Base-by-base conservation (phyloP, 2,113 vertebrate species). In the Siphamia tubifer region DNA sequence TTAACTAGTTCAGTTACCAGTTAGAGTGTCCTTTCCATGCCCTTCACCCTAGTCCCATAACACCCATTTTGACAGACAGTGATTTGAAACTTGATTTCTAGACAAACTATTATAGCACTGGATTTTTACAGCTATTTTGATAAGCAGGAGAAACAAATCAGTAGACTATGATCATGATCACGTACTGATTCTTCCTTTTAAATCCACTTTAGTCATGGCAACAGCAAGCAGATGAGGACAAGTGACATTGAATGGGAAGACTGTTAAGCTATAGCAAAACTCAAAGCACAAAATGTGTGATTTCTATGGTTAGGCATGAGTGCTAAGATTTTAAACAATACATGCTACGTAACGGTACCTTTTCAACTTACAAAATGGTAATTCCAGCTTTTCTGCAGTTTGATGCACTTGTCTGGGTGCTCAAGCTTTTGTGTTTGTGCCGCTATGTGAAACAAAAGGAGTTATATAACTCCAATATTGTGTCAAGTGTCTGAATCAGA, bases 1-100 rank as follows among this genome's bases (percentile, higher is more conserved):
- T 87, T 88, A 86, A 71, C 49, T n/a, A 43, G 64, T 38, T 42
- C 25, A 42, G 40, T 48, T 64, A 53, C 58, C 34, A 34, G 75
- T 35, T 58, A 32, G 67, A 55, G 34, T 73, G 57, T 68, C 82
- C 82, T 82, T 69, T 53, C 39, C 24, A 24, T 11, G 53, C 8
- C 78, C 78, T 84, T 84, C 60, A 54, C 64, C 24, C 2, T 2
- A 5, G 15, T 44, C 20, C 60, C 61, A 30, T 1, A 57, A 52
- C 70, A 60, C 58, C 48, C 16, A 30, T 28, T 9, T 20, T 27
- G 4, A 7, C 15, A 45, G 6, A 10, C 4, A 11, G n/a, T 7
- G 2, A 58, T 47, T 70, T 48, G n/a, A 8, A 55, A n/a, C 20
- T 45, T 16, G 25, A 10, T 3, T 32, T 21, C 36, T 9, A 9